Evolutionary conservation across 2,797 vertebrate species (phyloP), one percentile per base, ranked within the genome.

Genomic region (Hemitrygon akajei): DNA sequence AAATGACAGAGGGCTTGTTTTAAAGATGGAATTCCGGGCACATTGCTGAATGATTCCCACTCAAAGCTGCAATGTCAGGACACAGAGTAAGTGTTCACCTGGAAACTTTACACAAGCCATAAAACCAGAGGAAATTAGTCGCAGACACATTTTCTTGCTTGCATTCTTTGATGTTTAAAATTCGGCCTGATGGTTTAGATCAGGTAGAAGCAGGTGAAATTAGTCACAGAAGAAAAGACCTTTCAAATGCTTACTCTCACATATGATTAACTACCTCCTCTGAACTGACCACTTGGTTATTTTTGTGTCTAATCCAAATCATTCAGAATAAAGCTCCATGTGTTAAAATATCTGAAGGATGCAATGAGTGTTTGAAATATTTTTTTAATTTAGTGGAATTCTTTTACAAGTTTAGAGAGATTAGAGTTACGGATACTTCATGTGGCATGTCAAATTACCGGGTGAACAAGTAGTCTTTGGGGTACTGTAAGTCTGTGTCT

Each of bases 1-100:
- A 11, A 94, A 94, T 82, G 86, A 94, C 82, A 7, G 76, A 94
- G 94, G 81, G 63, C 94, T 94, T 81, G 94, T 95, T 95, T 81
- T 95, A 95, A 34, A 89, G 20, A 66, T 3, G 10, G 63, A 69
- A 69, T 69, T 69, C 86, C 69, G 16, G n/a, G 86, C 86, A 89
- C 18, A 69, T 37, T 66, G 86, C 86, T 89, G 86, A 69, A 89
- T 25, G 60, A 37, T 69, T 89, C 37, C 63, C 66, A 69, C 63
- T 89, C 34, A 66, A 89, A 89, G 86, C 63, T 63, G 66, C 69
- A 89, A 89, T 69, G 86, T 89, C 86, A 69, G n/a, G 34, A 20
- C 63, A 22, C 63, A 89, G n/a, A n/a, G 86, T 69, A 89, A 89
- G 34, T 69, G 34, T 69, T 89, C 60, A 69, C 86, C 86, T 69